Percentiles rank a stretch among this genome's conserved stretches.
These are phyloP conservation scores for Latrodectus geometricus DNA, from an alignment of 1,140 invertebrate species.

Conservation along the genomic window DNA sequence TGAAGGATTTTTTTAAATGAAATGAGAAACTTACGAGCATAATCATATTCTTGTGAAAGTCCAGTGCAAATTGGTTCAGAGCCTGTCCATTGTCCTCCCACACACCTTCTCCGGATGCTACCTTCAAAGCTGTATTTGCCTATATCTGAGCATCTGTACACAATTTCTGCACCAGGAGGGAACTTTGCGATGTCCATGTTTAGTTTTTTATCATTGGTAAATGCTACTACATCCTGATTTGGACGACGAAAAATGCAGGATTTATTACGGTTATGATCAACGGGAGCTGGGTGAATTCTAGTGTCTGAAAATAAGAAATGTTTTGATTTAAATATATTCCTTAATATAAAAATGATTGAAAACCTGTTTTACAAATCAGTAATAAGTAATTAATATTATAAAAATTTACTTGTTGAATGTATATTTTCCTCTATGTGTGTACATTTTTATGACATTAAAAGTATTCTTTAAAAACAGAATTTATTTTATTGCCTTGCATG, in stretches of 20 bases:
- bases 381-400: too few species aligned
- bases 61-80: conserved; percentile 81
- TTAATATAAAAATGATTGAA: too few species aligned
- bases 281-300: not conserved
- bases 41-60: conserved; percentile 85
- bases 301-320: conserved; percentile 3
- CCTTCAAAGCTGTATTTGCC: conserved; percentile 77
- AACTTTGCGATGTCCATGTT: conserved; percentile 78
- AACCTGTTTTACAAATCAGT: too few species aligned
- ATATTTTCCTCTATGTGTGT: too few species aligned
- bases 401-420: too few species aligned
- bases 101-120: conserved; percentile 76
- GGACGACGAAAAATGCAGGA: conserved; percentile 82
- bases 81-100: conserved; percentile 83
- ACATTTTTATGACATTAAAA: too few species aligned
- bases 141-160: conserved; percentile 80
- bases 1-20: not conserved
- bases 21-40: conserved; percentile 77
- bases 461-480: too few species aligned
- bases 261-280: conserved; percentile 71
- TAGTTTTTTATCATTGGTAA: conserved; percentile 81
- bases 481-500: too few species aligned
- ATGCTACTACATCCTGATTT: conserved; percentile 82
- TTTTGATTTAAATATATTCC: too few species aligned
- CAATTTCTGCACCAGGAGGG: conserved; percentile 79